Percentiles rank a stretch among this genome's conserved stretches.
Evolutionary conservation across 37 sponge, comb jelly and placozoan species (phyloP).

Genomic region (Cladorhizidae sp.): DNA sequence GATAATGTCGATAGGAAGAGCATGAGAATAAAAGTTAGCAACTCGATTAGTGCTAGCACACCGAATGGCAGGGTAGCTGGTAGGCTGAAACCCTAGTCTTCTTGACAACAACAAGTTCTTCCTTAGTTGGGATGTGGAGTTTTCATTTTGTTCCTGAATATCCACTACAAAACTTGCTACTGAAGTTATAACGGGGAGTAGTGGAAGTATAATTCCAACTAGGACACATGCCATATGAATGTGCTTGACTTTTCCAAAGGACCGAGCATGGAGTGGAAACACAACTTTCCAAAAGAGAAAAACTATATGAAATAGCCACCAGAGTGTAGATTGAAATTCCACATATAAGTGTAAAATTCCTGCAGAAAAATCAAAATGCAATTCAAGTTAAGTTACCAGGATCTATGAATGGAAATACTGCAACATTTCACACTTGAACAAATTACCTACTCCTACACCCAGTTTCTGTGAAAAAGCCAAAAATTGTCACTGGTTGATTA

Average conservation of each 20-base stretch:
- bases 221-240: conserved; percentile 20
- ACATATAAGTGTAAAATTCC: conserved; percentile 22
- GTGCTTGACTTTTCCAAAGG: conserved; percentile 14
- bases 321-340: conserved; percentile 21
- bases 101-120: background rate
- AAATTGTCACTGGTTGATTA: too few relatives aligned
- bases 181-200: background rate
- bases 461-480: too few relatives aligned
- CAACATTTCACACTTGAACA: too few relatives aligned
- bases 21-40: conserved; percentile 1
- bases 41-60: background rate
- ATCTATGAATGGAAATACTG: too few relatives aligned
- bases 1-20: conserved; percentile 25
- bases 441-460: too few relatives aligned
- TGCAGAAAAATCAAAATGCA: background rate
- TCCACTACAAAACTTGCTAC: background rate
- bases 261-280: background rate
- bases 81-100: background rate
- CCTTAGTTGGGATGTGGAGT: too few relatives aligned
- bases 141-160: background rate
- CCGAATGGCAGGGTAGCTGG: background rate
- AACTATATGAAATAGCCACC: conserved; percentile 23
- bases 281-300: conserved; percentile 15
- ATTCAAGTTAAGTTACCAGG: too few relatives aligned
- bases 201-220: conserved; percentile 27